Percentiles rank a stretch among this genome's conserved stretches.
These are phyloP conservation scores for Vanessa tameamea DNA, from an alignment of 1,140 invertebrate species.

Conservation along the genomic window DNA sequence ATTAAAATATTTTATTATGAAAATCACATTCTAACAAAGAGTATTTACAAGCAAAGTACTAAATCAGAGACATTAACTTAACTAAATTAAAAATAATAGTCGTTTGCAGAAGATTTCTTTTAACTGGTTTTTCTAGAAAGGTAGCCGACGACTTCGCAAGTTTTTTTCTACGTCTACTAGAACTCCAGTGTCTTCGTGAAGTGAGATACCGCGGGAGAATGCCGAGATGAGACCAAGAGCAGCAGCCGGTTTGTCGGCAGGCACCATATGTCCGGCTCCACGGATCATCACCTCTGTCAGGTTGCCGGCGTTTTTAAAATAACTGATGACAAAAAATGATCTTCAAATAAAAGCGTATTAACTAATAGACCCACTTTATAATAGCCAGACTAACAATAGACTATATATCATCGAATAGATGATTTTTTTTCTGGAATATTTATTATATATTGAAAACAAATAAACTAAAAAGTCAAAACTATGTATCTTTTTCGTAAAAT, in stretches of 20 bases:
- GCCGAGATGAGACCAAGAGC: constrained; percentile 71
- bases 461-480: too few species aligned
- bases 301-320: constrained; percentile 82
- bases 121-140: constrained; percentile 27
- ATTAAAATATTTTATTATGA: not conserved
- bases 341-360: not conserved
- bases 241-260: constrained; percentile 82
- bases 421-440: too few species aligned
- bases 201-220: constrained; percentile 59
- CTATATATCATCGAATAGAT: too few species aligned
- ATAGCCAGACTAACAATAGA: not conserved
- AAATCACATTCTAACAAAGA: not conserved
- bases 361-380: not conserved
- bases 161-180: constrained; percentile 62
- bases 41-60: constrained; percentile 29
- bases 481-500: too few species aligned
- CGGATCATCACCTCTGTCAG: constrained; percentile 84
- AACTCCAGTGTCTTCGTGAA: constrained; percentile 59
- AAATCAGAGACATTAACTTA: constrained; percentile 13
- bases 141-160: constrained; percentile 46
- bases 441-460: too few species aligned
- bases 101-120: constrained; percentile 6
- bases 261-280: constrained; percentile 86
- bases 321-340: constrained; percentile 71
- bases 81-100: constrained; percentile 24